A percentile compares a stretch with the other conserved stretches of the same genome.
Evolutionary conservation across 2,888 invertebrate genomes (phyloP).

Genomic region (Cordilura impudica): DNA sequence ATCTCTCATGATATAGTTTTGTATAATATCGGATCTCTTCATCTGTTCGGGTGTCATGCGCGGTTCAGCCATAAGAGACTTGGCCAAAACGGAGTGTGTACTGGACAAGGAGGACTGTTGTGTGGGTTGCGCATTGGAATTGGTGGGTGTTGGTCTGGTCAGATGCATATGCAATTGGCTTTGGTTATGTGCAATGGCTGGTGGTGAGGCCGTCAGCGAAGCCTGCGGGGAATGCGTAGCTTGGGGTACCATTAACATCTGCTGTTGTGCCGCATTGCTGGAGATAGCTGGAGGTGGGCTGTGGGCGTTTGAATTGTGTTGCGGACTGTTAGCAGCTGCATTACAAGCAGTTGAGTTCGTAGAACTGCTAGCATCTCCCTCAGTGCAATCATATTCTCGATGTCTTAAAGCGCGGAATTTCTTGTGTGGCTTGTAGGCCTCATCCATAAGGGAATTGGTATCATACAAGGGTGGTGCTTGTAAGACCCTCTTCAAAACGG

Average conservation of each 20-base stretch:
- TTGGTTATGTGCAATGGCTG: constrained; percentile 68
- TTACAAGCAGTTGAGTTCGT: constrained; percentile 78
- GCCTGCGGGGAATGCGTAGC: constrained; percentile 64
- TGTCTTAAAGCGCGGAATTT: constrained; percentile 92
- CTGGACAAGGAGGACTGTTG: constrained; percentile 84
- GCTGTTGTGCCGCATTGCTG: constrained; percentile 44
- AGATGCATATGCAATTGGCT: constrained; percentile 80
- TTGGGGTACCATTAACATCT: constrained; percentile 61
- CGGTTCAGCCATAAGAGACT: constrained; percentile 94
- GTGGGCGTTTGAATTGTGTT: constrained; percentile 34
- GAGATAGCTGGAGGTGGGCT: constrained; percentile 64
- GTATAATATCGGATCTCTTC: constrained; percentile 94
- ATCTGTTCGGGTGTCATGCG: constrained; percentile 95
- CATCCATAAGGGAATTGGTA: constrained; percentile 94
- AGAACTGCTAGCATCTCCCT: constrained; percentile 80
- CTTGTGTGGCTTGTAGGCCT: constrained; percentile 96
- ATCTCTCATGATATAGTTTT: constrained; percentile 93
- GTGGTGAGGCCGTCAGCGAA: constrained; percentile 62
- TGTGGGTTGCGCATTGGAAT: constrained; percentile 65
- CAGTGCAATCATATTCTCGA: constrained; percentile 87
- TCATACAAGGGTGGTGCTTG: constrained; percentile 95
- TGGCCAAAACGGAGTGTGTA: constrained; percentile 93
- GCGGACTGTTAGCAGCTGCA: constrained; percentile 48
- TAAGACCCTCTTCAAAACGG: constrained; percentile 93
- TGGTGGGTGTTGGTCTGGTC: constrained; percentile 79